Evolutionary conservation across 1,140 invertebrate genomes (phyloP).

Genomic region (Homalodisca vitripennis): DNA sequence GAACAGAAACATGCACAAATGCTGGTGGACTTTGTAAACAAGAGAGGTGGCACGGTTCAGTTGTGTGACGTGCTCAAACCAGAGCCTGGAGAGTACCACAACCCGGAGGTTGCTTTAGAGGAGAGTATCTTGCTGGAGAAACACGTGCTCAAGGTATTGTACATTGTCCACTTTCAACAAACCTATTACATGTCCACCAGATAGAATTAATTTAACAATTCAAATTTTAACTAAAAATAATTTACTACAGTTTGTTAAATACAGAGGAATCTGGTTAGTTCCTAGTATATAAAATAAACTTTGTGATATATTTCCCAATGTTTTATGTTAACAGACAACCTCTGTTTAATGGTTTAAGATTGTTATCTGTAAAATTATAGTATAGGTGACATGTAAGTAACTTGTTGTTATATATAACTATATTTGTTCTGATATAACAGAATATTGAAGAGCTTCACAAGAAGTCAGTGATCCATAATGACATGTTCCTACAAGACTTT

Average conservation of each 20-base stretch:
- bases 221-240: background rate
- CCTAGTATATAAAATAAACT: no score
- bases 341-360: no score
- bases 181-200: background rate
- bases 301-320: no score
- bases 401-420: background rate
- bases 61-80: slow-evolving; percentile 59
- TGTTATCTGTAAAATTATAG: no score
- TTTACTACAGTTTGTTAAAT: no score
- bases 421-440: slow-evolving; percentile 43
- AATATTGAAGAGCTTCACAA: slow-evolving; percentile 65
- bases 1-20: slow-evolving; percentile 73
- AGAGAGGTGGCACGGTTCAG: slow-evolving; percentile 68
- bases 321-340: no score
- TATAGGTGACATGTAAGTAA: background rate
- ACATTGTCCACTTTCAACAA: background rate
- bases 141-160: slow-evolving; percentile 61
- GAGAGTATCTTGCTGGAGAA: slow-evolving; percentile 72
- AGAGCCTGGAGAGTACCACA: slow-evolving; percentile 58
- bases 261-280: no score
- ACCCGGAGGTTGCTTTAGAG: slow-evolving; percentile 63
- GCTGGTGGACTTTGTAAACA: slow-evolving; percentile 77
- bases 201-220: background rate
- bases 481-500: slow-evolving; percentile 69
- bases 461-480: slow-evolving; percentile 60